Evolutionary conservation across 2,888 invertebrate genomes (phyloP), one percentile per base, ranked within the genome.

Genomic region (Lepidocyrtinus sp.): DNA sequence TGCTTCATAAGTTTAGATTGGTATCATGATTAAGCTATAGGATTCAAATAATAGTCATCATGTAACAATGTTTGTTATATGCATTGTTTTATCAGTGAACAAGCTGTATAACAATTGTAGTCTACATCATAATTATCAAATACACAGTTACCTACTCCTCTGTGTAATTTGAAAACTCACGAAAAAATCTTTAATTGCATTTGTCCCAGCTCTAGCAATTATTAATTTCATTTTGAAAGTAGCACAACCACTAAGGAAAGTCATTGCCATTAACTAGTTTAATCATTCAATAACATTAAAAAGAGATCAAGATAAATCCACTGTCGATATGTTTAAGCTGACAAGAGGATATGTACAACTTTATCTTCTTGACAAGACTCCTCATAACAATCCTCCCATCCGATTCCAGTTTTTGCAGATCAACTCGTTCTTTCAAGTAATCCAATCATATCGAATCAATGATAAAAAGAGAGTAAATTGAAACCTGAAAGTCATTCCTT

Each of bases 261-360:
- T 36, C 36, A 36, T 36, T 36, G 36, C 65, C 77, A 71, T 67
- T 36, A 36, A 36, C 36, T 5, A 36, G 59, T 17, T 21, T 67
- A 77, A 72, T 77, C 77, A 72, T 72, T 77, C 71, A 72, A 72
- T 36, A 36, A 36, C 36, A 36, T 36, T 72, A 72, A 72, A 70
- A 77, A 46, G 71, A 77, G 72, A 77, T 71, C 77, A 77, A 77
- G 77, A 77, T 77, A 55, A 61, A 72, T 55, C 24, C 46, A 50
- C 21, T 21, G 5, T 2, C 65, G 19, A 2, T 2, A 9, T 26
- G 17, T 21, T 17, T 55, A 25, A 9, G 2, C 21, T 67, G 21
- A 67, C 21, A 22, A n/a, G n/a, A n/a, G n/a, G n/a, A n/a, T n/a
- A n/a, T n/a, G n/a, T n/a, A n/a, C n/a, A n/a, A n/a, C n/a, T n/a